These are phyloP conservation scores for Colletes latitarsis DNA, from an alignment of 1,140 invertebrate genomes.

Conservation along the genomic window DNA sequence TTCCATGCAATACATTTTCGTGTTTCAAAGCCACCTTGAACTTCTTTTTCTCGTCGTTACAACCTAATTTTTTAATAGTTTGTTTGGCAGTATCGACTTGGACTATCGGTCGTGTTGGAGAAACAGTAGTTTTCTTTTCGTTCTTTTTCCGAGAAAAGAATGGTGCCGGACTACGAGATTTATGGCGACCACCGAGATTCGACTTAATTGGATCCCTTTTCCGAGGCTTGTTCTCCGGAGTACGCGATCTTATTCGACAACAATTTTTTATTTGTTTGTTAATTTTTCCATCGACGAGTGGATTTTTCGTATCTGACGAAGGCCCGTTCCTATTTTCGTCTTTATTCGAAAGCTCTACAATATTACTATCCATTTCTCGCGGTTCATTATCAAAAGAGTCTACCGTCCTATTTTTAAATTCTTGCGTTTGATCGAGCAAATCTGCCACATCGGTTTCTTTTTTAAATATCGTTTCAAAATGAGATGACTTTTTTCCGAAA, in stretches of 20 bases:
- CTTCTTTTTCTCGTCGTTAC: neutral
- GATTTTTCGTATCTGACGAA: neutral
- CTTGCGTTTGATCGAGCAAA: no score
- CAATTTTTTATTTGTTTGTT: neutral
- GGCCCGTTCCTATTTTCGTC: no score
- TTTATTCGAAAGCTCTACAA: neutral
- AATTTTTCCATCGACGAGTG: neutral
- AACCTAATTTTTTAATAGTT: neutral
- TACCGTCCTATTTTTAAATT: neutral
- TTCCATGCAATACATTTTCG: neutral
- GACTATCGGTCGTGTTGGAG: neutral
- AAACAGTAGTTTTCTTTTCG: neutral
- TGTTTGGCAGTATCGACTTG: neutral
- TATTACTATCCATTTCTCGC: no score
- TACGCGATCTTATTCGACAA: neutral
- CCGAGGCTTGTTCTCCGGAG: neutral
- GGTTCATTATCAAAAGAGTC: no score
- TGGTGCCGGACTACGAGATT: neutral
- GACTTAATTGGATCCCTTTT: conserved; percentile 7
- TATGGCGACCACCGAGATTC: neutral
- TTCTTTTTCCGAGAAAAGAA: neutral
- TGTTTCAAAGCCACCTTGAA: neutral
- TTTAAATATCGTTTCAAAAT: neutral
- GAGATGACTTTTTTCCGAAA: neutral
- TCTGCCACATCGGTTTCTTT: neutral